These are phyloP conservation scores for Trinectes maculatus DNA, from an alignment of 2,113 vertebrate genomes.

Conservation along the genomic window DNA sequence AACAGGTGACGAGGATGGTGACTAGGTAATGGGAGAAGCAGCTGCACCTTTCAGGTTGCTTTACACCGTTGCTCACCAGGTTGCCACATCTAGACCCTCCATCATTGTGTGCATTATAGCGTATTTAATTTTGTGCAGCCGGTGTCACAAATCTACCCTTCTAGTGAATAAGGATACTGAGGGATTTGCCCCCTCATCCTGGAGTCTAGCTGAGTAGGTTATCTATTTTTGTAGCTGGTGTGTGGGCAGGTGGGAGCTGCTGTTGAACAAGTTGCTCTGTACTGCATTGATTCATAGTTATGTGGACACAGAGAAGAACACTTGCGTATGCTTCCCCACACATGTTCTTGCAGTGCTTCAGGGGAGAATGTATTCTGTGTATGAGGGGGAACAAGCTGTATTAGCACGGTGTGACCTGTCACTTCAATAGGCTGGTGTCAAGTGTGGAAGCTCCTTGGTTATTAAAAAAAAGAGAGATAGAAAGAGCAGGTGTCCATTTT, in stretches of 20 bases:
- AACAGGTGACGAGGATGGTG: constrained; percentile 34
- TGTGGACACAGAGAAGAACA: constrained; percentile 59
- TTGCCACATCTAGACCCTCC: too few species aligned
- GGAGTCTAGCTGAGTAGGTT: constrained; percentile 70
- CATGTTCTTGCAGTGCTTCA: constrained; percentile 1
- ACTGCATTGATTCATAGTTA: constrained; percentile 75
- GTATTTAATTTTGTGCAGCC: background rate
- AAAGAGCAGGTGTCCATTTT: constrained; percentile 54
- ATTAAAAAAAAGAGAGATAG: background rate
- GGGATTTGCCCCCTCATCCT: constrained; percentile 66
- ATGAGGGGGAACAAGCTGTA: too few species aligned
- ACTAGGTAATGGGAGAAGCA: constrained; percentile 7
- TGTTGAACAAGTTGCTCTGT: constrained; percentile 72
- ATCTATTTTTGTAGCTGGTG: constrained; percentile 73
- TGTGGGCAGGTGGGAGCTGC: constrained; percentile 77
- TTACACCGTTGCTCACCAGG: constrained; percentile 35
- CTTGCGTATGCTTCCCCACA: constrained; percentile 34
- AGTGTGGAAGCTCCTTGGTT: constrained; percentile 7
- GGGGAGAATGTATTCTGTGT: constrained; percentile 10
- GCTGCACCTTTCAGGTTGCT: constrained; percentile 18
- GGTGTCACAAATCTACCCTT: constrained; percentile 33
- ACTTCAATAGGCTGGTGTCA: constrained; percentile 1
- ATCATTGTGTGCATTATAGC: too few species aligned
- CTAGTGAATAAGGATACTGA: constrained; percentile 36
- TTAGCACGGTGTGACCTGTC: too few species aligned